A percentile compares a stretch with the other conserved stretches of the same genome.
Conservation (phyloP, 2,113 vertebrate genomes). For the Etheostoma spectabile region DNA sequence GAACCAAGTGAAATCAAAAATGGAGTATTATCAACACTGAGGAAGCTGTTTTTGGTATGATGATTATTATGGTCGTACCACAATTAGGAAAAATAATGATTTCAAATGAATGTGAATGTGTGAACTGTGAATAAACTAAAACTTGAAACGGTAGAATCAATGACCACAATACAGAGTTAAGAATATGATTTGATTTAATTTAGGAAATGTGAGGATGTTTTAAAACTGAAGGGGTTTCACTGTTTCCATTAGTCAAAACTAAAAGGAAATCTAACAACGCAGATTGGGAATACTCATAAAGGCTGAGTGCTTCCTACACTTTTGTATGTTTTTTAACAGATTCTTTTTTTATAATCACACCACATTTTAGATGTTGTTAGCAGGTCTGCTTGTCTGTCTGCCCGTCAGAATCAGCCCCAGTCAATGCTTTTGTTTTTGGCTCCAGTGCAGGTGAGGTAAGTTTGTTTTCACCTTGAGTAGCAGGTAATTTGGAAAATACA, state of each 20-base stretch:
- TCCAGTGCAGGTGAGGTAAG: background rate
- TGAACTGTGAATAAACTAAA: background rate
- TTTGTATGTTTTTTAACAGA: background rate
- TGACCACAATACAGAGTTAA: background rate
- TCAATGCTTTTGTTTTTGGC: background rate
- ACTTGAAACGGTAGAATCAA: background rate
- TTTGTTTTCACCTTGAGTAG: background rate
- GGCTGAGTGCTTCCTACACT: background rate
- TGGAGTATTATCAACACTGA: background rate
- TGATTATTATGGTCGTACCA: no score
- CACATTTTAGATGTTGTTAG: background rate
- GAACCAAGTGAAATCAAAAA: background rate
- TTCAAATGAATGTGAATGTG: background rate
- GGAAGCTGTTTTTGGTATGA: background rate
- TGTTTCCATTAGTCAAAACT: slow-evolving; percentile 4
- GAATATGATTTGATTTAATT: background rate
- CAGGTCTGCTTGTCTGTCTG: background rate
- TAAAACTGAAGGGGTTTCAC: background rate
- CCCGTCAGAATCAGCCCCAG: background rate
- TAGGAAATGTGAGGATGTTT: background rate
- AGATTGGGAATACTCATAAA: background rate
- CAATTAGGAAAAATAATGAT: background rate
- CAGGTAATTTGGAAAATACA: background rate
- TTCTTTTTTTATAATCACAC: background rate
- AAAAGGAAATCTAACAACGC: slow-evolving; percentile 1